Percentiles rank a stretch among this genome's conserved stretches.
Evolutionary conservation across 2,113 vertebrate genomes (phyloP).

Genomic region (Brienomyrus brachyistius): DNA sequence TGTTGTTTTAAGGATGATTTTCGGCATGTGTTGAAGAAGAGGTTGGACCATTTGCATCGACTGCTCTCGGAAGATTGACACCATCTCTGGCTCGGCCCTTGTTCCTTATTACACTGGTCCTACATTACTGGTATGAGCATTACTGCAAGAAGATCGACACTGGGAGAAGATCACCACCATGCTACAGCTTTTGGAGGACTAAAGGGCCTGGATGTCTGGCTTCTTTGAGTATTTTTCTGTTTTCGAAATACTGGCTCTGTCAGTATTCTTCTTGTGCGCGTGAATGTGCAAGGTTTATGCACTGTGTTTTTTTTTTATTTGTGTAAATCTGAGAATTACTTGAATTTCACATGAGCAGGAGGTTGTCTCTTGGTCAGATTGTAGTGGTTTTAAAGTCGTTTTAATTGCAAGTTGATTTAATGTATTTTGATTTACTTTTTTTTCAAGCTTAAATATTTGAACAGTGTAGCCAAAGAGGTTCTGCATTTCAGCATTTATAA

Average conservation of each 20-base stretch:
- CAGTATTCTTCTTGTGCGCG: not conserved
- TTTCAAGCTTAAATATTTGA: not conserved
- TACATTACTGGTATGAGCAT: not conserved
- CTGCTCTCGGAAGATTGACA: constrained; percentile 53
- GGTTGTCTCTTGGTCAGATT: not conserved
- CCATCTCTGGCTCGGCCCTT: not conserved
- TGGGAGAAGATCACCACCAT: not conserved
- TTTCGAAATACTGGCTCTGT: not conserved
- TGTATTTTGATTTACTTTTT: not conserved
- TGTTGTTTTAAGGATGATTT: constrained; percentile 59
- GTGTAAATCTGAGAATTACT: not conserved
- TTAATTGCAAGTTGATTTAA: not conserved
- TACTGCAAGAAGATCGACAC: not conserved
- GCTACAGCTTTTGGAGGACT: not conserved
- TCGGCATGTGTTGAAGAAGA: constrained; percentile 54
- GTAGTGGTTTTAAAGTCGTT: not conserved
- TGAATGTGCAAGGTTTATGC: not conserved
- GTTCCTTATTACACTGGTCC: not conserved
- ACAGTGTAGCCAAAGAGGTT: not conserved
- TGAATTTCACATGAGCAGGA: not conserved
- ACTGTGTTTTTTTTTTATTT: not conserved
- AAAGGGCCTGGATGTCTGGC: not conserved
- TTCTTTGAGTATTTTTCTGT: not conserved
- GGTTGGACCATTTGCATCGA: constrained; percentile 52
- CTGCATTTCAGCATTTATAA: not conserved